Evolutionary conservation across 2,888 invertebrate genomes (phyloP), one percentile per base, ranked within the genome.

Genomic region (Ischnus inquisitorius): DNA sequence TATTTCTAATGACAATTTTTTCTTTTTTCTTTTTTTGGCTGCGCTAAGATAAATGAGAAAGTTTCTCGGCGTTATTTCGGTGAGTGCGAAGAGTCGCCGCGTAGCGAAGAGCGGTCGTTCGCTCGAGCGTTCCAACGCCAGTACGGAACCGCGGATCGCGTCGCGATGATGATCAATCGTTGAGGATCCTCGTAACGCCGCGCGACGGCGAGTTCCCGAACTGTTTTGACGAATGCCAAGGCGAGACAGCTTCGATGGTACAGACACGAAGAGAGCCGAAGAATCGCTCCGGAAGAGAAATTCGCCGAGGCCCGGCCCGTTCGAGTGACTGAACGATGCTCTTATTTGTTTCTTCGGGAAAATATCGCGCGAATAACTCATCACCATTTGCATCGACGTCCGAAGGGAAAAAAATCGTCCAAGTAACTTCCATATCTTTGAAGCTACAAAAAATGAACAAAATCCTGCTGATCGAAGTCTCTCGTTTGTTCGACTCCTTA

Each of bases 201-300:
- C 90, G 91, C 87, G 85, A 87, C 93, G 92, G 90, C 84, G 78
- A 87, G 90, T 81, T 84, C 76, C 62, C 81, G 89, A 93, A 93
- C 92, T 89, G 88, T 91, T 91, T 90, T 90, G 89, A 87, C 83
- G 86, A 85, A 84, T 85, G 67, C 75, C 79, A 81, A 51, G 43
- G 68, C 68, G 62, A 76, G 67, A 25, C 77, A 85, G 90, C 92
- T 92, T 91, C 82, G 92, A 90, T 92, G 92, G 92, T 92, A 92
- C 91, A 92, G 68, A 83, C 41, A 60, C 69, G 60, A 16, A 64
- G 39, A 60, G 22, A 34, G 16, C 25, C n/a, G 60, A 60, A 12
- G 39, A 4, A 76, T 5, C 10, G 25, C 14, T 22, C 8, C 25
- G 14, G 14, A 28, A 4, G 25, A 57, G 28, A 60, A 60, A 14